Evolutionary conservation across 2,888 invertebrate species (phyloP).

Genomic region (Resseliella maxima): DNA sequence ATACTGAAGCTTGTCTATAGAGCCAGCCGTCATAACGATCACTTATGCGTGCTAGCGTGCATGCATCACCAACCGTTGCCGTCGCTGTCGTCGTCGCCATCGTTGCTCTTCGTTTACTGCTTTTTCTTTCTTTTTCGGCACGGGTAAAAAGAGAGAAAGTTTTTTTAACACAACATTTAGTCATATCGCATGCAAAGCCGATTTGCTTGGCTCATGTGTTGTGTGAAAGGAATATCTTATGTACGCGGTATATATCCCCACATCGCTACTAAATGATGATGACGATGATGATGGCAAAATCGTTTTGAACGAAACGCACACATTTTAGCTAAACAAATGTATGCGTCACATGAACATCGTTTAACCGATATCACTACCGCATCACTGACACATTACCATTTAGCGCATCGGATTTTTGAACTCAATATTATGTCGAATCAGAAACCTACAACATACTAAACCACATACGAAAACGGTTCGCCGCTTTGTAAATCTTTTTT

Average conservation of each 20-base stretch:
- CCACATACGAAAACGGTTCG: conserved; percentile 42
- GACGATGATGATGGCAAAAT: background rate
- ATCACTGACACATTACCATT: conserved; percentile 40
- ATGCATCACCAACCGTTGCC: background rate
- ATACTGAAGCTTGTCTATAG: background rate
- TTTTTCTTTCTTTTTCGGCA: background rate
- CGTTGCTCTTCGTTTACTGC: background rate
- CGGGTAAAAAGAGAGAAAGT: conserved; percentile 23
- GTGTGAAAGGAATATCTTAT: background rate
- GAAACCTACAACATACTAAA: conserved; percentile 3
- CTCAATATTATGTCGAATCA: background rate
- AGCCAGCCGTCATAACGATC: background rate
- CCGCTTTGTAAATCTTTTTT: conserved; percentile 9
- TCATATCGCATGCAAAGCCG: too few relatives aligned
- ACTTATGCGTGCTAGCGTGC: conserved; percentile 18
- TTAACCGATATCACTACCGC: conserved; percentile 3
- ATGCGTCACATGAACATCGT: background rate
- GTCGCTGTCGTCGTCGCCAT: background rate
- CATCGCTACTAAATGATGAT: background rate
- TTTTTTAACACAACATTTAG: background rate
- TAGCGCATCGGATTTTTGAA: conserved; percentile 1
- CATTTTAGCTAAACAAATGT: background rate
- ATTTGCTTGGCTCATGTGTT: background rate
- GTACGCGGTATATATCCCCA: background rate
- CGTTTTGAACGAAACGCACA: background rate